Conservation (phyloP, 2,888 invertebrate species). For the Agonopterix heracliana region DNA sequence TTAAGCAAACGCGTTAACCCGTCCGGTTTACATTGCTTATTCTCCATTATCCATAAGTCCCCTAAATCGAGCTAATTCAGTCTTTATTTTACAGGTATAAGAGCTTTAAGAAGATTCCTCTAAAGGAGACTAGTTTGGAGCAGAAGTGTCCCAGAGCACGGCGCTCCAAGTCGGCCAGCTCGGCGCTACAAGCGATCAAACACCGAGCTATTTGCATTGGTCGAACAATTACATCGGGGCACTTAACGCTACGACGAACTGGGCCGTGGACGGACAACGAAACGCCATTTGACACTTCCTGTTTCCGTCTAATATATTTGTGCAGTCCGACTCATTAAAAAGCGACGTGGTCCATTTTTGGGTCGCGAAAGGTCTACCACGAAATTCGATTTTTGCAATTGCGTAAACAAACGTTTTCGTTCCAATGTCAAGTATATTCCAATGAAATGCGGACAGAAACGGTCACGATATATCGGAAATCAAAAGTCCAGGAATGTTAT, state of each 20-base stretch:
- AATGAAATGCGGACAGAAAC: too few species aligned
- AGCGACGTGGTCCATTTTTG: neutral
- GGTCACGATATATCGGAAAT: too few species aligned
- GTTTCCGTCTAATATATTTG: slow-evolving; percentile 61
- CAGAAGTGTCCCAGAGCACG: slow-evolving; percentile 32
- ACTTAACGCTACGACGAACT: slow-evolving; percentile 67
- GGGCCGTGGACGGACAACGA: slow-evolving; percentile 67
- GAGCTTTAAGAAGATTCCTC: too few species aligned
- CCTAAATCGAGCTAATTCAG: too few species aligned
- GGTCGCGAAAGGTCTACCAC: neutral
- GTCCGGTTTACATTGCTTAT: slow-evolving; percentile 26
- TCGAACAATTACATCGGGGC: slow-evolving; percentile 67
- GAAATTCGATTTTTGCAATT: too few species aligned
- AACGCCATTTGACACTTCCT: slow-evolving; percentile 74
- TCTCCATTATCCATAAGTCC: too few species aligned
- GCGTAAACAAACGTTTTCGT: too few species aligned
- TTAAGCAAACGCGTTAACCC: slow-evolving; percentile 37
- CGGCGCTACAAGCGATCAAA: slow-evolving; percentile 35
- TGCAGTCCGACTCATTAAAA: slow-evolving; percentile 31
- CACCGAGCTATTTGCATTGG: slow-evolving; percentile 62
- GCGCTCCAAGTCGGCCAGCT: neutral
- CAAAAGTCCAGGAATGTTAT: too few species aligned
- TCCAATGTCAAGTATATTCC: too few species aligned
- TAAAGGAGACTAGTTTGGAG: slow-evolving; percentile 17
- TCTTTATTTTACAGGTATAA: too few species aligned